phyloP scores from a whole-genome alignment of 2,113 vertebrate genomes.

The Peucedramus taeniatus region DNA sequence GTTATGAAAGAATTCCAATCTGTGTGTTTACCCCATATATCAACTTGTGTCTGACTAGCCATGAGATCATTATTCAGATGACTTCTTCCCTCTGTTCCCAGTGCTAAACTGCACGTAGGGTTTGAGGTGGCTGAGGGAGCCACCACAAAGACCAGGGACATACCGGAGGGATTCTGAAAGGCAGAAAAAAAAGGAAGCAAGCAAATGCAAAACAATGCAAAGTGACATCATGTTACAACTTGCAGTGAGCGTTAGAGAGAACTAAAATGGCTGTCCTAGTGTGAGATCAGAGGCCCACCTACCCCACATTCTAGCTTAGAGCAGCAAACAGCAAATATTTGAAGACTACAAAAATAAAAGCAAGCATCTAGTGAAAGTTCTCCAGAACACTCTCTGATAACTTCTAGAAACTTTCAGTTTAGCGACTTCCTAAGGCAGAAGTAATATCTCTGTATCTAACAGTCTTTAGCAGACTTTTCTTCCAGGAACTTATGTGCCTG shows the following conservation, averaged over 20 bases:
- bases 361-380: neutral
- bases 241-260: neutral
- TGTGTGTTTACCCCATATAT: constrained; percentile 22
- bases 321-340: neutral
- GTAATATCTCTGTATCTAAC: neutral
- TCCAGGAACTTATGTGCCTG: neutral
- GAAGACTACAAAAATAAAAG: neutral
- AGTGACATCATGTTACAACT: neutral
- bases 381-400: neutral
- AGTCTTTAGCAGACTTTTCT: neutral
- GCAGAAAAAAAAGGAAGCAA: neutral
- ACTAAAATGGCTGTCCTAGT: neutral
- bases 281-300: neutral
- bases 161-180: neutral
- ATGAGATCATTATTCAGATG: constrained; percentile 38
- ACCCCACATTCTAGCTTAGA: neutral
- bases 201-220: neutral
- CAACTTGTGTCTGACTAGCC: constrained; percentile 27
- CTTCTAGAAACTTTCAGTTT: neutral
- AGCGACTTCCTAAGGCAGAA: neutral
- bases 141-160: neutral
- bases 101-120: constrained; percentile 45
- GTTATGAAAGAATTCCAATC: constrained; percentile 49
- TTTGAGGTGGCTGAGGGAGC: neutral
- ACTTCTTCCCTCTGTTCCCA: neutral